A percentile compares a stretch with the other conserved stretches of the same genome.
Evolutionary conservation across 2,888 invertebrate species (phyloP).

Genomic region (Diaprepes abbreviatus): DNA sequence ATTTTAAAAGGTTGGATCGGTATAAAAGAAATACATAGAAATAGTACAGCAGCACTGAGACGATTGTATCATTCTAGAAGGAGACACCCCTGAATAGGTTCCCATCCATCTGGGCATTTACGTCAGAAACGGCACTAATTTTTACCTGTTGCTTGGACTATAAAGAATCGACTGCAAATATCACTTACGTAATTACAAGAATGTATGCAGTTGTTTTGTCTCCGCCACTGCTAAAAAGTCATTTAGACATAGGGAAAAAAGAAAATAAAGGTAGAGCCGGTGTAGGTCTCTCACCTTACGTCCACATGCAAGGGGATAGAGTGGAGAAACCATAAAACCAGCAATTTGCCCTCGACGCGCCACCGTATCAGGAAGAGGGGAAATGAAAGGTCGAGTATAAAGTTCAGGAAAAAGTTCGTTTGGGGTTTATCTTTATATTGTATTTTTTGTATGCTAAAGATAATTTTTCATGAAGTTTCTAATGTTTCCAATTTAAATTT

Average conservation of each 20-base stretch:
- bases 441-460: conserved; percentile 4
- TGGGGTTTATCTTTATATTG: conserved; percentile 18
- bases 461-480: background rate
- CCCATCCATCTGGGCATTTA: too few relatives aligned
- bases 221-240: conserved; percentile 35
- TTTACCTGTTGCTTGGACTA: too few relatives aligned
- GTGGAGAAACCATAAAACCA: conserved; percentile 44
- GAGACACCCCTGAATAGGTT: too few relatives aligned
- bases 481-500: too few relatives aligned
- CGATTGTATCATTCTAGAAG: too few relatives aligned
- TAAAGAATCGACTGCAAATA: too few relatives aligned
- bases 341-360: conserved; percentile 45
- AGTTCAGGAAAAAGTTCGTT: conserved; percentile 27
- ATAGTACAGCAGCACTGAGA: too few relatives aligned
- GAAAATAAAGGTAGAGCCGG: conserved; percentile 39
- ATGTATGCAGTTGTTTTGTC: too few relatives aligned
- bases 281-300: conserved; percentile 47
- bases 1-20: too few relatives aligned
- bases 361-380: conserved; percentile 39
- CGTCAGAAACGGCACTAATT: too few relatives aligned
- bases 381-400: conserved; percentile 19
- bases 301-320: conserved; percentile 42
- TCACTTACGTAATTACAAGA: too few relatives aligned
- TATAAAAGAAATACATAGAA: too few relatives aligned
- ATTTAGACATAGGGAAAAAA: conserved; percentile 39